Evolutionary conservation across 1,140 invertebrate species (phyloP).

Genomic region (Hyposmocoma kahamanoa): DNA sequence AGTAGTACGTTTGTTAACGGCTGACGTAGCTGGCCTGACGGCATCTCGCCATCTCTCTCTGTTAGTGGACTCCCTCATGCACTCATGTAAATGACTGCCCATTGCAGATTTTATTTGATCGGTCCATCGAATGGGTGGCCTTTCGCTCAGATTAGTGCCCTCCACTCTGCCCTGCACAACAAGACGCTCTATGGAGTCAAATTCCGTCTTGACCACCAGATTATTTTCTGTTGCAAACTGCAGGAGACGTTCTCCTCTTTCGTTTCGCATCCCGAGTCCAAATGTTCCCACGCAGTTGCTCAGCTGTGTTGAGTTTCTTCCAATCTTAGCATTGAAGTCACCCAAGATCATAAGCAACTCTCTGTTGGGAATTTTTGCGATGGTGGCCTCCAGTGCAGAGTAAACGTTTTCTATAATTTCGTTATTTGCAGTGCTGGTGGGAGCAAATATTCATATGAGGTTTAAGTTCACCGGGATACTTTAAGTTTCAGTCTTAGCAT

Average conservation of each 20-base stretch:
- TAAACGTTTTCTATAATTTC: slow-evolving; percentile 20
- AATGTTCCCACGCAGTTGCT: slow-evolving; percentile 9
- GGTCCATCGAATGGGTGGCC: no score
- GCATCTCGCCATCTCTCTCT: no score
- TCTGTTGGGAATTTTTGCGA: slow-evolving; percentile 16
- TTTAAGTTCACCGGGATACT: slow-evolving; percentile 12
- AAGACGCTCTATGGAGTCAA: no score
- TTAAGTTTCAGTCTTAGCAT: slow-evolving; percentile 17
- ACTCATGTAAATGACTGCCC: no score
- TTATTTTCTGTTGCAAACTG: slow-evolving; percentile 19
- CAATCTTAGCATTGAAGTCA: slow-evolving; percentile 24
- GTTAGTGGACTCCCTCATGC: no score
- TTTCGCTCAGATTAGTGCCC: no score
- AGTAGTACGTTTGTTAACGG: no score
- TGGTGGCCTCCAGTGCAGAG: slow-evolving; percentile 10
- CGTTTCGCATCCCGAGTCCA: slow-evolving; percentile 12
- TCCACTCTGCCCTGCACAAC: no score
- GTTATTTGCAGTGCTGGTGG: slow-evolving; percentile 10
- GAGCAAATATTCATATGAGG: slow-evolving; percentile 18
- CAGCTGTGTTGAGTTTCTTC: slow-evolving; percentile 4
- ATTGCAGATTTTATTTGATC: no score
- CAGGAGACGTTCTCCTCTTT: slow-evolving; percentile 13
- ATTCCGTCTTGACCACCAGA: no score
- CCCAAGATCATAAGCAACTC: slow-evolving; percentile 16
- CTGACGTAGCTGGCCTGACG: no score